Conservation (phyloP, 2,113 vertebrate genomes). For the Ceyx margarethae region DNA sequence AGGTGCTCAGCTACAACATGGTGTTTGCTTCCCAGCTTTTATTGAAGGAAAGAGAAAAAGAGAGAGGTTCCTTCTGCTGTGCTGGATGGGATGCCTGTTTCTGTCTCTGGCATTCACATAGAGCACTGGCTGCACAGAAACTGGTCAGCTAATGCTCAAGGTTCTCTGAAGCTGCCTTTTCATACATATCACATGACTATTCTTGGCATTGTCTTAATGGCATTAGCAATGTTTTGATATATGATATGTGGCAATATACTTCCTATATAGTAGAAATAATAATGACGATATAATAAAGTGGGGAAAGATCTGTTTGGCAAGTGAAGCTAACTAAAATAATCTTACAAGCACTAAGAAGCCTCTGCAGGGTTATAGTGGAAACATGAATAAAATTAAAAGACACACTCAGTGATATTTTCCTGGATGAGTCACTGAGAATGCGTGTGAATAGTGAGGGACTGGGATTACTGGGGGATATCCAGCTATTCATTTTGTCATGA, state of each 20-base stretch:
- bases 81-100: background rate
- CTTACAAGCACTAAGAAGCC: constrained; percentile 49
- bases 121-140: background rate
- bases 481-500: background rate
- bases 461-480: background rate
- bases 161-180: constrained; percentile 29
- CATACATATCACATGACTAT: background rate
- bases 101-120: background rate
- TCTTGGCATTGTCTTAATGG: constrained; percentile 32
- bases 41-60: background rate
- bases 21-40: background rate
- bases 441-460: constrained; percentile 10
- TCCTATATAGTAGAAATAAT: constrained; percentile 47
- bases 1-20: background rate
- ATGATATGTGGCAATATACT: background rate
- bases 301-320: constrained; percentile 57
- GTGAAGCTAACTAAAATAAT: constrained; percentile 57
- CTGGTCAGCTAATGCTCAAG: background rate
- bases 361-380: constrained; percentile 30
- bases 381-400: constrained; percentile 57
- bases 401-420: constrained; percentile 44
- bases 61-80: background rate
- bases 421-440: constrained; percentile 35
- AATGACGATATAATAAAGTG: constrained; percentile 60
- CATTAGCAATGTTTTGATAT: constrained; percentile 56